A percentile compares a stretch with the other conserved stretches of the same genome.
Conservation (phyloP, 64 coral and sea anemone genomes). For the Anthopleura sola region DNA sequence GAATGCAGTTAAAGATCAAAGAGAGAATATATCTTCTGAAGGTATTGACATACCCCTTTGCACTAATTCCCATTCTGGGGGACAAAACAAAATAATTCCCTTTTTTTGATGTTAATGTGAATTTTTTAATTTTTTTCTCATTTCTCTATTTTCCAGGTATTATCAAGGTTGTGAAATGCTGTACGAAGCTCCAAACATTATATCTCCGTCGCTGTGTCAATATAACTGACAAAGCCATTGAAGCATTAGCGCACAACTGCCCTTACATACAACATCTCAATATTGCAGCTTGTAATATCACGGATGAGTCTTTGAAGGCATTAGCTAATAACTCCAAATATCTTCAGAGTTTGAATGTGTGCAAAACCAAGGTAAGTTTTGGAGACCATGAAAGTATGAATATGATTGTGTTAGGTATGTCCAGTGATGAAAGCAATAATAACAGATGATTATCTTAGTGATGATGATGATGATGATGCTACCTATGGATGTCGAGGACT, state of each 20-base stretch:
- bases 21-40: constrained; percentile 69
- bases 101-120: no score
- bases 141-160: constrained; percentile 43
- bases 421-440: no score
- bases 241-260: constrained; percentile 54
- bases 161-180: constrained; percentile 38
- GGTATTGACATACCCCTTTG: constrained; percentile 36
- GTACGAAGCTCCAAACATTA: constrained; percentile 66
- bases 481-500: no score
- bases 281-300: constrained; percentile 74
- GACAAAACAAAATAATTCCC: no score
- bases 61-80: background rate
- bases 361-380: constrained; percentile 68
- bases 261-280: constrained; percentile 66
- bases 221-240: constrained; percentile 61
- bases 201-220: constrained; percentile 70
- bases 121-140: background rate
- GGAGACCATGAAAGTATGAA: background rate
- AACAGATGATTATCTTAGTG: no score
- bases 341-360: constrained; percentile 83
- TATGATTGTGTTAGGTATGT: no score
- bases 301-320: constrained; percentile 63
- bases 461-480: no score
- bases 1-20: constrained; percentile 81
- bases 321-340: constrained; percentile 55